Conservation (phyloP, 2,797 vertebrate species). For the Lagocephalus sceleratus region DNA sequence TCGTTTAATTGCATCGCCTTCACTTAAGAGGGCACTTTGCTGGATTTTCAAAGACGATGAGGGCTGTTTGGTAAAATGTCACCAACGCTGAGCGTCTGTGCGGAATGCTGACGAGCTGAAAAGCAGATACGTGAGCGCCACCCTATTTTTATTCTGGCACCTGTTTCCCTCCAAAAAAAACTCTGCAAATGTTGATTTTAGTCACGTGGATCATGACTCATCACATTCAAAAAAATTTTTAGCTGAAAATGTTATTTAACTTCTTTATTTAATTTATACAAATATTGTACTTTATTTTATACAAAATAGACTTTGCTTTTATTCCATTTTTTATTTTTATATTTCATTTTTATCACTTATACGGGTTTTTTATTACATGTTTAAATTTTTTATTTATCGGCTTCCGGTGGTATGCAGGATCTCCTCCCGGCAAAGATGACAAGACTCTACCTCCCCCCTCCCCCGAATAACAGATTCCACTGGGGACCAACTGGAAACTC, state of each 20-base stretch:
- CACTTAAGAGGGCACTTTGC: conserved; percentile 32
- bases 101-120: conserved; percentile 7
- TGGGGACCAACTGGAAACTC: neutral
- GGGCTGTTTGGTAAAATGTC: conserved; percentile 42
- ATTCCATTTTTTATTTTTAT: neutral
- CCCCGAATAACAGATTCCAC: too few relatives aligned
- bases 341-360: neutral
- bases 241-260: too few relatives aligned
- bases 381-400: too few relatives aligned
- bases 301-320: neutral
- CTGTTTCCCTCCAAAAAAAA: conserved; percentile 12
- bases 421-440: neutral
- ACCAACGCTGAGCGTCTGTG: conserved; percentile 7
- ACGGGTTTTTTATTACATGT: too few relatives aligned
- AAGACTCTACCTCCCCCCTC: too few relatives aligned
- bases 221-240: neutral
- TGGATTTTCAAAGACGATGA: conserved; percentile 21
- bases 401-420: too few relatives aligned
- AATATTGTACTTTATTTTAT: too few relatives aligned
- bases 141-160: neutral
- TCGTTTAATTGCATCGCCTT: conserved; percentile 49
- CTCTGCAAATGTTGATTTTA: neutral
- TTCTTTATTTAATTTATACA: too few relatives aligned
- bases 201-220: too few relatives aligned
- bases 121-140: conserved; percentile 25